Base-by-base conservation (phyloP, 2,888 invertebrate genomes). In the Drosophila conformis region DNA sequence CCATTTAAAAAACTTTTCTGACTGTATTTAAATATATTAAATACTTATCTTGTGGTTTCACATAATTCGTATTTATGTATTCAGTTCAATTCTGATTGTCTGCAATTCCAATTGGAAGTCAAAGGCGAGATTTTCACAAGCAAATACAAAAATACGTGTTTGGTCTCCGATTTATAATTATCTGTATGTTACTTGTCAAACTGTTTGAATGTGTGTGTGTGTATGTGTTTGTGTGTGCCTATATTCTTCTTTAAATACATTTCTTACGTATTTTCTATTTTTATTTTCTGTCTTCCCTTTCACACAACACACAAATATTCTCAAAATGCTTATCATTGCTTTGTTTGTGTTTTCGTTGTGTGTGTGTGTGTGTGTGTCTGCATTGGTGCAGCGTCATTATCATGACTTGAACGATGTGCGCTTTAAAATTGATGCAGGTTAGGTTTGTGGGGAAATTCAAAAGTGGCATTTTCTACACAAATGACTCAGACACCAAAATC, bases 381-480 rank as follows among this genome's bases (percentile, higher is more conserved):
- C 58, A 51, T 69, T 48, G 38, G 31, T 69, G 78, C 71, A 76
- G 60, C 69, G 59, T 75, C 64, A 76, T 76, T 71, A 69, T 75
- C 70, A 25, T 38, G 40, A 40, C 62, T 42, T 60, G 52, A 51
- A 29, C 15, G 51, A 51, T 64, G 38, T 57, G 18, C 35, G 57
- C 62, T 54, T 61, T 67, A 31, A 75, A 72, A 82, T 87, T 87
- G 87, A 72, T 90, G 87, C 90, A 87, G 87, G 87, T 87, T 87
- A 85, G 78, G 78, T 46, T 56, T 82, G 64, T 57, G 64, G 29
- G 61, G 42, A 69, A 56, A 59, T 48, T 54, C 33, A 38, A 29
- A 27, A 51, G 25, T 53, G 35, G 40, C 35, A 59, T 51, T 51
- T 66, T 48, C 54, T 46, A 71, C 13, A 42, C 25, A 48, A 21